phyloP scores from a whole-genome alignment of 2,888 invertebrate species.

The Leuctra nigra region DNA sequence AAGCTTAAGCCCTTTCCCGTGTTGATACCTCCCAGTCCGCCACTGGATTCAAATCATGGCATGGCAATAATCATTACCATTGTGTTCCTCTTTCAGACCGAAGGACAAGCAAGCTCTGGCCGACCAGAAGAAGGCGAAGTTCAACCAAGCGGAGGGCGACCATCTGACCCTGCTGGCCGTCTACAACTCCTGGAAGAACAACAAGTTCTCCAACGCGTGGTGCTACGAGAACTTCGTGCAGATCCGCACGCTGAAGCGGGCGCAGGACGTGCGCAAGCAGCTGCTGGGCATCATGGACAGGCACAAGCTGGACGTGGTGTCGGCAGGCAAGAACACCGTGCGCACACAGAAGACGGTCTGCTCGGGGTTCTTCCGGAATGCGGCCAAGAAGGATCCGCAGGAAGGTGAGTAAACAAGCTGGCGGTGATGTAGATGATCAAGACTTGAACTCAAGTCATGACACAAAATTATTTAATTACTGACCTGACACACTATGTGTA shows the following conservation, averaged over 20 bases:
- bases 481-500: no score
- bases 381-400: constrained; percentile 98
- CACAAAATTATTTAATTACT: no score
- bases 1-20: no score
- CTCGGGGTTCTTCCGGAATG: constrained; percentile 97
- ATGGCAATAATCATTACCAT: no score
- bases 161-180: constrained; percentile 96
- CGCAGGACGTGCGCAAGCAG: constrained; percentile 97
- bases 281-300: constrained; percentile 96
- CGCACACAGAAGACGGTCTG: constrained; percentile 97
- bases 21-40: no score
- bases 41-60: no score
- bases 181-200: constrained; percentile 98
- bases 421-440: no score
- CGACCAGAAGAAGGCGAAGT: constrained; percentile 98
- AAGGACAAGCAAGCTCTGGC: constrained; percentile 95
- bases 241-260: constrained; percentile 90
- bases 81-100: constrained; percentile 48
- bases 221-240: constrained; percentile 99
- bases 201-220: constrained; percentile 98
- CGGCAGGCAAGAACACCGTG: constrained; percentile 92
- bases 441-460: no score
- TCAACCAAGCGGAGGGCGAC: constrained; percentile 98
- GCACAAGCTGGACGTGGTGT: constrained; percentile 93
- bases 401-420: constrained; percentile 72